Percentiles rank a stretch among this genome's conserved stretches.
phyloP scores from a whole-genome alignment of 1,140 invertebrate species.

The Orchestia grillus region DNA sequence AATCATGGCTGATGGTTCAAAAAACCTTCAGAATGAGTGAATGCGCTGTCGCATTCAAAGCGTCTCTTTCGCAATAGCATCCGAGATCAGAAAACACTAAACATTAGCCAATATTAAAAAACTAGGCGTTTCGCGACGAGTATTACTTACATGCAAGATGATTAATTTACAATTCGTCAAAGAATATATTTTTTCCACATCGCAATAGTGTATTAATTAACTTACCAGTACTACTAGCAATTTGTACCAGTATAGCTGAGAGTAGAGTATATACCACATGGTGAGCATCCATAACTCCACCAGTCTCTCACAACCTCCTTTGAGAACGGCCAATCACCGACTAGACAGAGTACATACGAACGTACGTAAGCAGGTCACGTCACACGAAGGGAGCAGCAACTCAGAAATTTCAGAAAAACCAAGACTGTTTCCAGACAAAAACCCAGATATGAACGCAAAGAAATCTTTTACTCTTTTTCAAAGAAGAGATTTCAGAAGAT shows the following conservation, averaged over 20 bases:
- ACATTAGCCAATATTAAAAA: background rate
- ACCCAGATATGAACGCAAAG: background rate
- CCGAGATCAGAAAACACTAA: background rate
- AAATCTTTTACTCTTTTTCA: background rate
- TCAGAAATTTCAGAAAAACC: background rate
- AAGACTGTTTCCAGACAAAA: background rate
- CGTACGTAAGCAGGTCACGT: background rate
- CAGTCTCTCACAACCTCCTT: background rate
- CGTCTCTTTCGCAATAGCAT: background rate
- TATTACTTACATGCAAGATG: background rate
- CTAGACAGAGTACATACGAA: background rate
- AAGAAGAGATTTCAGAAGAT: background rate
- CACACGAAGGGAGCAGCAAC: background rate
- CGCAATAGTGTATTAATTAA: background rate
- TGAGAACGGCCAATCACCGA: constrained; percentile 13
- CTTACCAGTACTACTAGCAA: background rate
- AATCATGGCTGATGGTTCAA: background rate
- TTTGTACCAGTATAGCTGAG: background rate
- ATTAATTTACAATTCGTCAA: background rate
- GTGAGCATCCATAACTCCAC: background rate
- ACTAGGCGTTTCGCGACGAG: background rate
- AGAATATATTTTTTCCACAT: background rate
- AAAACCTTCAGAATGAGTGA: background rate
- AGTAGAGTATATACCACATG: background rate
- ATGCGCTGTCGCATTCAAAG: background rate